phyloP scores from a whole-genome alignment of 2,797 vertebrate species.

The Graptemys geographica region DNA sequence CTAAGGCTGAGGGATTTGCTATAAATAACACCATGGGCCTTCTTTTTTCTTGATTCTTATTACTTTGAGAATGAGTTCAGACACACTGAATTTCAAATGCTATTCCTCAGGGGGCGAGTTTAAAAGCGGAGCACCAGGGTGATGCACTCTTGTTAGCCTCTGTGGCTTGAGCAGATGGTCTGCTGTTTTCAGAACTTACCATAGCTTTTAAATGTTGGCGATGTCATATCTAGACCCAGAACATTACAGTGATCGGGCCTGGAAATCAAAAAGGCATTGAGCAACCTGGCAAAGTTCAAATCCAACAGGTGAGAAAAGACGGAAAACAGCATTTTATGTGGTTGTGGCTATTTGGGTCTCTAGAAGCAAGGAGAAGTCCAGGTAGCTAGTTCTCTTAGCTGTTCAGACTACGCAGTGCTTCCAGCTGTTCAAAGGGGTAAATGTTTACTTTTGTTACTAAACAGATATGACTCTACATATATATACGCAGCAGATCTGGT shows the following conservation, averaged over 20 bases:
- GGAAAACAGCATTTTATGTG: not conserved
- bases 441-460: not conserved
- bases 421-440: not conserved
- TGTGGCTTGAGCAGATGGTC: slow-evolving; percentile 61
- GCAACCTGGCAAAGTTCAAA: not conserved
- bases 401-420: not conserved
- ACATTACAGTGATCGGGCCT: slow-evolving; percentile 62
- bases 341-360: not conserved
- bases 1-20: slow-evolving; percentile 49
- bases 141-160: slow-evolving; percentile 50
- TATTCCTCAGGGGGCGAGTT: slow-evolving; percentile 55
- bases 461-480: not conserved
- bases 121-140: slow-evolving; percentile 47
- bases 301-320: not conserved
- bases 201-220: slow-evolving; percentile 52
- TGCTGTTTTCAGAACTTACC: slow-evolving; percentile 12
- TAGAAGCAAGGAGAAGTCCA: too few species aligned
- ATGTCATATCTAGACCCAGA: slow-evolving; percentile 33
- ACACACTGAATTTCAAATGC: slow-evolving; percentile 33
- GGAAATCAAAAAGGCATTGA: not conserved
- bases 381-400: not conserved
- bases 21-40: slow-evolving; percentile 39
- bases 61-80: slow-evolving; percentile 19
- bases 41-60: slow-evolving; percentile 50
- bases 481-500: not conserved